These are phyloP conservation scores for Chrysolina oricalcia DNA, from an alignment of 2,888 invertebrate genomes.

Conservation along the genomic window DNA sequence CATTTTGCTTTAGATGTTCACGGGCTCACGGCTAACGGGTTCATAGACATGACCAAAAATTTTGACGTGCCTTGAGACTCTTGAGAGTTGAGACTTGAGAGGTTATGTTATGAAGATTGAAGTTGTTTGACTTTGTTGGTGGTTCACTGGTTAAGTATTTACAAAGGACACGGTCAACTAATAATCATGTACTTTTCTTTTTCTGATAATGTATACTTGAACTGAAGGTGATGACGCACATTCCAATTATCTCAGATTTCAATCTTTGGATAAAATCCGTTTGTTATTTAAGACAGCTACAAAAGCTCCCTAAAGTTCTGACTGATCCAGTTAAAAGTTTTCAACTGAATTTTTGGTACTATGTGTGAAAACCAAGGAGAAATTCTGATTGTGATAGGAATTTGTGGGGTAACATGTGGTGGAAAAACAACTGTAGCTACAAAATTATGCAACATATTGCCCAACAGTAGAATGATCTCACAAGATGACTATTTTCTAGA, in stretches of 20 bases:
- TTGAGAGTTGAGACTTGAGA: too few species aligned
- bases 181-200: too few species aligned
- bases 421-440: constrained; percentile 86
- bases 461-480: constrained; percentile 74
- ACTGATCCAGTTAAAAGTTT: background rate
- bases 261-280: background rate
- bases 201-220: too few species aligned
- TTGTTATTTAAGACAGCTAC: background rate
- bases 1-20: too few species aligned
- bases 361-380: constrained; percentile 36
- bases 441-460: constrained; percentile 72
- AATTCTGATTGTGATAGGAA: constrained; percentile 74
- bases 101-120: too few species aligned
- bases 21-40: too few species aligned
- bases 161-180: too few species aligned
- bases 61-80: too few species aligned
- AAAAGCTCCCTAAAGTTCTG: background rate
- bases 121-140: too few species aligned
- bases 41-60: too few species aligned
- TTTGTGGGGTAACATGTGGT: constrained; percentile 88
- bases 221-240: background rate
- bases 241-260: background rate
- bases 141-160: too few species aligned
- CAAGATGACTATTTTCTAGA: constrained; percentile 87
- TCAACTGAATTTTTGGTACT: background rate